Conservation (phyloP, 2,113 vertebrate species). For the Oncorhynchus tshawytscha region DNA sequence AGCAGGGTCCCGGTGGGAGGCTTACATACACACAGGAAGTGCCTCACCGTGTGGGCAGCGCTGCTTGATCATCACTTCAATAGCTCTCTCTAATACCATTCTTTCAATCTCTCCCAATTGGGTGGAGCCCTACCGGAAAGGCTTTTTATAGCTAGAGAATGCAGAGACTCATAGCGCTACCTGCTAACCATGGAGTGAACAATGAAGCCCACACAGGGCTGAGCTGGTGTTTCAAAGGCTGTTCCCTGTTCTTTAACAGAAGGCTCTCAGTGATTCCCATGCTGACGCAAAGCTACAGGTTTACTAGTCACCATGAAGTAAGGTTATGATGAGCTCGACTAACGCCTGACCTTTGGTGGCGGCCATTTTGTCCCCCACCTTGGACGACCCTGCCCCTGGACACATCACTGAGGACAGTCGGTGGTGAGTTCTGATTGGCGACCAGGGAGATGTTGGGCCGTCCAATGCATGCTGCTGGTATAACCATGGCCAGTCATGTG, state of each 20-base stretch:
- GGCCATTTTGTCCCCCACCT: background rate
- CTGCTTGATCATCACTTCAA: conserved; percentile 32
- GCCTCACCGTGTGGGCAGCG: conserved; percentile 26
- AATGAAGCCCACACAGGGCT: background rate
- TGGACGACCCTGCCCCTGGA: no score
- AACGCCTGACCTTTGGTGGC: background rate
- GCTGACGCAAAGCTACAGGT: no score
- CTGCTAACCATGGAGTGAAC: background rate
- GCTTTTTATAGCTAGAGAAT: background rate
- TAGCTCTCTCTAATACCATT: background rate
- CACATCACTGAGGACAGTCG: no score
- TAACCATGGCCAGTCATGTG: conserved; percentile 4
- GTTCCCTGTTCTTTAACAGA: background rate
- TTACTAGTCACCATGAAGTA: background rate
- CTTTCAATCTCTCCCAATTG: background rate
- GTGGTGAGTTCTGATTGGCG: no score
- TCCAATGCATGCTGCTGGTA: background rate
- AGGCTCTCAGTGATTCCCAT: background rate
- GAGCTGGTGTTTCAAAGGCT: no score
- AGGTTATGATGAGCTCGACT: no score
- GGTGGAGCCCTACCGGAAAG: background rate
- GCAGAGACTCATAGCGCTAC: background rate
- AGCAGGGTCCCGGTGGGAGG: conserved; percentile 41
- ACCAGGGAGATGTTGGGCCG: background rate
- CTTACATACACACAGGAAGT: conserved; percentile 54